phyloP scores from a whole-genome alignment of 1,140 invertebrate genomes.

The Pachypeltis micranthus region DNA sequence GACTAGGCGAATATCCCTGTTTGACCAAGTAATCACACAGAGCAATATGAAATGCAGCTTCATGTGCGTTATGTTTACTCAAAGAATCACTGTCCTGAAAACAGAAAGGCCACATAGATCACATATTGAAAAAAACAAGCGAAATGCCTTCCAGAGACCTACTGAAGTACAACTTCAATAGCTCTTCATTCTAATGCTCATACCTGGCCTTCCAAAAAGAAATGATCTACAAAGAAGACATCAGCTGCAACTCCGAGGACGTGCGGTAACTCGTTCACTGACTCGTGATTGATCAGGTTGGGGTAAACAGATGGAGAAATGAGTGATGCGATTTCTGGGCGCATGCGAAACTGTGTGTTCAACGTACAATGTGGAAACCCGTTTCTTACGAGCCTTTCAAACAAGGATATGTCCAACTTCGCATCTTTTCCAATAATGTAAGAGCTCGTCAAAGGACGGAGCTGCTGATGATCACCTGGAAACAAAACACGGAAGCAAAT shows the following conservation, averaged over 20 bases:
- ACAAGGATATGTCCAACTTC: conserved; percentile 53
- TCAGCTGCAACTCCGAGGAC: conserved; percentile 41
- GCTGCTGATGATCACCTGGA: conserved; percentile 63
- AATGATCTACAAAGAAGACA: conserved; percentile 50
- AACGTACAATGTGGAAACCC: conserved; percentile 41
- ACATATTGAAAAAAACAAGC: neutral
- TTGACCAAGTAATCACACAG: neutral
- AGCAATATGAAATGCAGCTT: neutral
- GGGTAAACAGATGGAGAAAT: conserved; percentile 49
- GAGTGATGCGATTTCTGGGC: conserved; percentile 47
- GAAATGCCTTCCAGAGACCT: neutral
- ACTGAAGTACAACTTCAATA: neutral
- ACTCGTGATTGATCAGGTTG: conserved; percentile 40
- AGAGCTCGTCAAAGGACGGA: conserved; percentile 51
- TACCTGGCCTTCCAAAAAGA: conserved; percentile 38
- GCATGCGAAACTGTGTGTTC: conserved; percentile 52
- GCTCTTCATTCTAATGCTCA: neutral
- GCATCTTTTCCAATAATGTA: conserved; percentile 44
- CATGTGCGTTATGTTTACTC: neutral
- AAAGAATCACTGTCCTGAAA: neutral
- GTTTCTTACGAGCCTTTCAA: conserved; percentile 55
- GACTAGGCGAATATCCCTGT: neutral
- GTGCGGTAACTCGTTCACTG: conserved; percentile 38
- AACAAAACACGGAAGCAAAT: too few species aligned
- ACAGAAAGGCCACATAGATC: neutral